Percentiles rank a stretch among this genome's conserved stretches.
phyloP scores from a whole-genome alignment of 2,888 invertebrate genomes.

The Bombyx huttoni region DNA sequence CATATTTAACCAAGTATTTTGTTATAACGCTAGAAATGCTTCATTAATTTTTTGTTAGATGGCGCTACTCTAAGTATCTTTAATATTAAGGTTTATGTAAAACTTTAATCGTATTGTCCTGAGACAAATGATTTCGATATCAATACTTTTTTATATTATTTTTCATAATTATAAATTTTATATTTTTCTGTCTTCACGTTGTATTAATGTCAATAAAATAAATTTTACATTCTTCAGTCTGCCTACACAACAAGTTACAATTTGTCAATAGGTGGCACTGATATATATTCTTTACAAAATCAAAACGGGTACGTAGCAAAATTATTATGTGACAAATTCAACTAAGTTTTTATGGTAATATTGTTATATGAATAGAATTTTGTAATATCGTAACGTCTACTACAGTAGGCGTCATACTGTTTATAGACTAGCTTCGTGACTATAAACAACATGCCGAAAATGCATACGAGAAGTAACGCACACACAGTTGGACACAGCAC shows the following conservation, averaged over 20 bases:
- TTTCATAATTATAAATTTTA: too few species aligned
- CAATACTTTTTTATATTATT: too few species aligned
- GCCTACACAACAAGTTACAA: not conserved
- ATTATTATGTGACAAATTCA: slow-evolving; percentile 6
- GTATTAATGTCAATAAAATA: too few species aligned
- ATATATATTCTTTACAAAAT: not conserved
- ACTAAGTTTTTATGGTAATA: slow-evolving; percentile 14
- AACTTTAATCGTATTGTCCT: too few species aligned
- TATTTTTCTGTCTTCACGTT: too few species aligned
- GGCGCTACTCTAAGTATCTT: too few species aligned
- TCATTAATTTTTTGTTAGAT: too few species aligned
- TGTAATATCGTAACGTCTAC: slow-evolving; percentile 29
- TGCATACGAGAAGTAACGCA: slow-evolving; percentile 37
- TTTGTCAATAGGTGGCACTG: slow-evolving; percentile 3
- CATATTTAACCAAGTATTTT: too few species aligned
- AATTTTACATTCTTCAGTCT: too few species aligned
- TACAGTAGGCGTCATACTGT: slow-evolving; percentile 40
- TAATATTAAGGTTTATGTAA: too few species aligned
- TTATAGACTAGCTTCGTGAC: slow-evolving; percentile 43
- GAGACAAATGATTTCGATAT: too few species aligned
- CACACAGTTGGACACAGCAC: slow-evolving; percentile 49
- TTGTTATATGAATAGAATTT: slow-evolving; percentile 40
- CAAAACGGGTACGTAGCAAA: not conserved
- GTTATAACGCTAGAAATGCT: too few species aligned
- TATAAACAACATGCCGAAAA: slow-evolving; percentile 38